Conservation (phyloP, 2,888 invertebrate species). For the Cepaea hortensis region DNA sequence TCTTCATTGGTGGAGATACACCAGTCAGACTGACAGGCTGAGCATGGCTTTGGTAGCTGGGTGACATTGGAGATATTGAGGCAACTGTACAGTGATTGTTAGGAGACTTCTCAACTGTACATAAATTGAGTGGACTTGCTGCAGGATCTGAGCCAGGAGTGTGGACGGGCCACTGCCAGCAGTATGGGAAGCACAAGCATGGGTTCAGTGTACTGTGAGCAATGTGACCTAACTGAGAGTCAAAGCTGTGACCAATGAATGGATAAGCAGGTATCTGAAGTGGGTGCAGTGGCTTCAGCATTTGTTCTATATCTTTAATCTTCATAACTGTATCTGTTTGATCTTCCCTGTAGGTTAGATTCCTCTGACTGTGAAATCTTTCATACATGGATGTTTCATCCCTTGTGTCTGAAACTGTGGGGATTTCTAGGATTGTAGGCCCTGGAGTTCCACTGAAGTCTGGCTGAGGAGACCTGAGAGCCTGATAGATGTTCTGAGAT, state of each 20-base stretch:
- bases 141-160: conserved; percentile 23
- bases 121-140: conserved; percentile 42
- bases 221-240: neutral
- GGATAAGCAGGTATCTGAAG: conserved; percentile 38
- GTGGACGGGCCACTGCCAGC: conserved; percentile 41
- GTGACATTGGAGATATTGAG: conserved; percentile 45
- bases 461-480: neutral
- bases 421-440: conserved; percentile 14
- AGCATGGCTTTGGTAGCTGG: neutral
- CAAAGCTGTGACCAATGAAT: neutral
- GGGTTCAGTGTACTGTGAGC: conserved; percentile 1
- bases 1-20: conserved; percentile 36
- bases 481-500: neutral
- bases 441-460: neutral
- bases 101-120: conserved; percentile 24
- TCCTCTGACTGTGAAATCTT: neutral
- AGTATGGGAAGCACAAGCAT: conserved; percentile 16
- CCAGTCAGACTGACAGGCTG: neutral
- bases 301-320: neutral
- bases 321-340: neutral
- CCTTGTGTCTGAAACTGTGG: conserved; percentile 5
- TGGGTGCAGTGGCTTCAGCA: conserved; percentile 32
- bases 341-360: neutral
- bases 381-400: neutral
- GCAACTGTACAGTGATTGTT: conserved; percentile 42